Evolutionary conservation across 1,140 invertebrate species (phyloP).

Genomic region (Dysdera silvatica): DNA sequence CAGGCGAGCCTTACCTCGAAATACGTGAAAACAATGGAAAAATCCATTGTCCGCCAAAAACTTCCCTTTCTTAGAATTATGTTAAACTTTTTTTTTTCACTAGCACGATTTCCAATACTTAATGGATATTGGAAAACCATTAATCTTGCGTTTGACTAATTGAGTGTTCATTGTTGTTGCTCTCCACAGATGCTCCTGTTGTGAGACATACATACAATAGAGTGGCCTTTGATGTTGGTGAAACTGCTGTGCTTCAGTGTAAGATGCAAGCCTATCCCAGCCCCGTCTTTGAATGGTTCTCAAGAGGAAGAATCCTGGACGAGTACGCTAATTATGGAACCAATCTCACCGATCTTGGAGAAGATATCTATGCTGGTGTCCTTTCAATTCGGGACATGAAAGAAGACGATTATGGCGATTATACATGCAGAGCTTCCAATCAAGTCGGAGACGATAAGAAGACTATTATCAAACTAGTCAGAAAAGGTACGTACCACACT

Average conservation of each 20-base stretch:
- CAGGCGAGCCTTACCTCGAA: too few species aligned
- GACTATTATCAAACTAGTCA: conserved; percentile 60
- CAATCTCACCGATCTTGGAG: conserved; percentile 65
- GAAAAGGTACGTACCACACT: conserved; percentile 34
- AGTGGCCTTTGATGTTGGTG: conserved; percentile 74
- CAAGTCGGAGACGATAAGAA: conserved; percentile 56
- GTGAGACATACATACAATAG: conserved; percentile 74
- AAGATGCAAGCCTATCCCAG: conserved; percentile 83
- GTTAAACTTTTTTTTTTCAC: neutral
- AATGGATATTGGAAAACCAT: too few species aligned
- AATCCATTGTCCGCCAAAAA: too few species aligned
- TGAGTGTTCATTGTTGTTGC: conserved; percentile 43
- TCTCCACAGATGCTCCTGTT: conserved; percentile 77
- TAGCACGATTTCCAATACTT: conserved; percentile 16
- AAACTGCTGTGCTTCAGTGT: conserved; percentile 75
- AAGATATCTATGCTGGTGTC: conserved; percentile 75
- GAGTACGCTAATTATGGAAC: conserved; percentile 79
- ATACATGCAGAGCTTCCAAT: conserved; percentile 75
- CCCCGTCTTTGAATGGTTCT: conserved; percentile 85
- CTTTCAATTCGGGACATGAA: conserved; percentile 63
- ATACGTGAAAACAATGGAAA: too few species aligned
- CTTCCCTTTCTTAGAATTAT: neutral
- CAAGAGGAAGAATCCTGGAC: conserved; percentile 53
- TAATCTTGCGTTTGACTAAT: too few species aligned
- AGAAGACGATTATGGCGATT: conserved; percentile 76